Percentiles rank a stretch among this genome's conserved stretches.
These are phyloP conservation scores for Chrysemys picta DNA, from an alignment of 2,113 vertebrate species.

Conservation along the genomic window DNA sequence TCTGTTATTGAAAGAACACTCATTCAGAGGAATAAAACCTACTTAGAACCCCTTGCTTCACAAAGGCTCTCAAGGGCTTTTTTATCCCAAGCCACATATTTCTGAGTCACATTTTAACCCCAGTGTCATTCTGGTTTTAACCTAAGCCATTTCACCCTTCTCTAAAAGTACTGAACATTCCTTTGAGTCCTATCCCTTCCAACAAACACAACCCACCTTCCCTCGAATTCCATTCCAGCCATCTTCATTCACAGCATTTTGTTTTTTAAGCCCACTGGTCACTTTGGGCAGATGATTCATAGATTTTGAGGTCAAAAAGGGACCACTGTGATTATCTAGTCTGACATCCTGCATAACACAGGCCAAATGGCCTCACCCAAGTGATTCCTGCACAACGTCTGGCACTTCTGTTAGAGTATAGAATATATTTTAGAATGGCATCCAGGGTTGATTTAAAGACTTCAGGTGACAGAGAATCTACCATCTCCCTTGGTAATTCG, in stretches of 20 bases:
- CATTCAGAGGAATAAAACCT: background rate
- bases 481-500: background rate
- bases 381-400: fast-evolving
- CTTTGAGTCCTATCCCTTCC: background rate
- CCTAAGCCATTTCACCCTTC: background rate
- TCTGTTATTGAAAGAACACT: background rate
- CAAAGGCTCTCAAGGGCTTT: background rate
- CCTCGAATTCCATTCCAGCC: background rate
- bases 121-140: background rate
- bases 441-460: background rate
- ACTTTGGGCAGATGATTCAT: background rate
- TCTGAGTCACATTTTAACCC: background rate
- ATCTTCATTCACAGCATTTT: background rate
- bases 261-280: background rate
- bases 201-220: background rate
- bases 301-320: background rate
- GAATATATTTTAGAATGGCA: background rate
- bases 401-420: background rate
- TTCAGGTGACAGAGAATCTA: background rate
- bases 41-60: background rate
- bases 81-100: background rate
- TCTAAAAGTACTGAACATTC: background rate
- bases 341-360: background rate
- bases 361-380: background rate
- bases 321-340: background rate